Evolutionary conservation across 2,797 vertebrate species (phyloP), one percentile per base, ranked within the genome.

Genomic region (Enteromius treurensis): DNA sequence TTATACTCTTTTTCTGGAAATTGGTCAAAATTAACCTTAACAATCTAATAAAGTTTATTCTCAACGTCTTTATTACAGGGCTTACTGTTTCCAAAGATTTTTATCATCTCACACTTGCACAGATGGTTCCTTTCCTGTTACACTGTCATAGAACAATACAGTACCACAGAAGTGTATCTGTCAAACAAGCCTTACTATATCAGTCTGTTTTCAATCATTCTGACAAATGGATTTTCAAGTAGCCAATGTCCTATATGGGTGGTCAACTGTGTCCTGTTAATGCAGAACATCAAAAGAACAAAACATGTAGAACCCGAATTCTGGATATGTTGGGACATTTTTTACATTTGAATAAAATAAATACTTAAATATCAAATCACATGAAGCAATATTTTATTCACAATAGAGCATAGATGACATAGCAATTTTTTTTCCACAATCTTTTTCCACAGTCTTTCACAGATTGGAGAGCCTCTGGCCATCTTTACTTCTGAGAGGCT

Each of bases 261-360:
- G 32, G 17, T 37, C 49, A 55, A 73, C 1, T 55, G 34, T 55
- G 34, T 40, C 4, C 23, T 58, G 7, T 55, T 34, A n/a, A 19
- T 6, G 9, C 26, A 45, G 13, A 60, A 45, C 51, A 60, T 80
- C 17, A 69, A 86, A 76, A 84, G 34, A 84, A 51, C 40, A 84
- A 65, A 79, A 13, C 68, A 82, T 58, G 2, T 47, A 47, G 2
- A 47, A 47, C 11, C 45, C 13, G 3, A 47, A 47, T 47, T 47
- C 11, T 14, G 13, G 13, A 47, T 13, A 14, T 13, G 45, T 47
- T 47, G 45, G 45, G 45, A 47, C 45, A 47, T 47, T 47, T 45
- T 47, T 47, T 47, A 47, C 0, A 47, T 14, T 13, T 47, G 45
- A 47, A 4, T 14, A 13, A 47, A 47, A 47, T 14, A 47, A 13